Base-by-base conservation (phyloP, 2,888 invertebrate genomes). In the Rhagophthalmus giganteus region DNA sequence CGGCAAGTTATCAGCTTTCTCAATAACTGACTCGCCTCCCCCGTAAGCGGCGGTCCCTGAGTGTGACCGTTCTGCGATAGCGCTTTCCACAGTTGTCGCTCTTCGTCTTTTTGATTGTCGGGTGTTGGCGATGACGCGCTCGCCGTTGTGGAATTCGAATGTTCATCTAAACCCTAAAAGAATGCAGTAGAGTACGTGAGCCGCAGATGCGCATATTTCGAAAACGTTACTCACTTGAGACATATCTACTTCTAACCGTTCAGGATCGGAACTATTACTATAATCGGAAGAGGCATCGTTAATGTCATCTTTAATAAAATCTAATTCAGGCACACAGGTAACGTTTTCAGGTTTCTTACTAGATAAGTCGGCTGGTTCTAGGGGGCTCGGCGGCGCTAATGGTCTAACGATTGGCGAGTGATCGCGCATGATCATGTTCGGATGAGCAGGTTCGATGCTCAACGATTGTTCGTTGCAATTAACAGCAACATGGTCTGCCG, bases 1-100 rank as follows among this genome's bases (percentile, higher is more conserved):
- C 87, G 80, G 74, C 86, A 88, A 71, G 85, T 88, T 65, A 90
- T 89, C 65, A 90, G 77, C 65, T 87, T 83, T 60, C 88, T 78
- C 14, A 90, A 75, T 28, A 90, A 73, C 70, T 88, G 88, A 47
- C 88, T 86, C 28, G 89, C 86, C 70, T 88, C 88, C 12, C 85
- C 87, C 45, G 81, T 80, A 34, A 81, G 80, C 59, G 71, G 24
- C 44, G 59, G 51, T 46, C 64, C 47, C 30, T 61, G 63, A 40
- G 66, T 61, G 57, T 69, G 74, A 73, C 82, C 82, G 62, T 82
- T 82, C 67, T 80, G 80, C 58, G 81, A 79, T 25, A 82, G 71
- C 1, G 82, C 79, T 40, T 79, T 78, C 73, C 82, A 82, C 42
- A 82, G 78, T 46, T 74, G 75, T 48, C 77, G 75, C 25, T 76